Conservation (phyloP, 2,888 invertebrate genomes). For the Cantharis rufa region DNA sequence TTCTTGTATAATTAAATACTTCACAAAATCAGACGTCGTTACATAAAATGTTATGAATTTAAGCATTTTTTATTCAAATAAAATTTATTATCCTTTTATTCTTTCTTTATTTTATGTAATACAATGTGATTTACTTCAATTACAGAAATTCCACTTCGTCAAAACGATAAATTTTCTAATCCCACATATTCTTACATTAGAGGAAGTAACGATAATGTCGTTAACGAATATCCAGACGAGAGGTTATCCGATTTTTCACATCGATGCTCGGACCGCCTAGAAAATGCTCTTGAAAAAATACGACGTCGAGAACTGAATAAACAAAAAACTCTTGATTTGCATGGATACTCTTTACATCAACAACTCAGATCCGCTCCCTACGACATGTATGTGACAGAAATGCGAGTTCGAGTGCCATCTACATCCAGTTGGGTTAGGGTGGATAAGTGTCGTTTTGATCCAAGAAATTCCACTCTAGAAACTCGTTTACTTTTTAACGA, state of each 20-base stretch:
- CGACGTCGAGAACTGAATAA: constrained; percentile 62
- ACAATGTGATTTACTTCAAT: background rate
- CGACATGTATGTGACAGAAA: constrained; percentile 72
- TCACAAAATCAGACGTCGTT: background rate
- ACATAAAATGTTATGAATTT: background rate
- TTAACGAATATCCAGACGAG: constrained; percentile 40
- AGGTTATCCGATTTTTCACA: constrained; percentile 42
- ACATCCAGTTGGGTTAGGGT: constrained; percentile 70
- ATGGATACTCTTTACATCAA: constrained; percentile 69
- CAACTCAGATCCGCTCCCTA: constrained; percentile 65
- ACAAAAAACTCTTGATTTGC: constrained; percentile 59
- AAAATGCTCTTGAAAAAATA: constrained; percentile 69
- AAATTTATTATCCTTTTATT: too few species aligned
- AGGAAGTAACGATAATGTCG: constrained; percentile 42
- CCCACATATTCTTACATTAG: constrained; percentile 48
- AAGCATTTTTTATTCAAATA: too few species aligned
- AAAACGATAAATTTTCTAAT: constrained; percentile 53
- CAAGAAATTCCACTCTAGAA: constrained; percentile 72
- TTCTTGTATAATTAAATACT: too few species aligned
- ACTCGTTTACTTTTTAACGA: constrained; percentile 80
- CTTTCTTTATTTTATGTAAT: background rate
- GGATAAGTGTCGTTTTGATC: constrained; percentile 77
- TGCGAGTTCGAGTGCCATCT: constrained; percentile 70
- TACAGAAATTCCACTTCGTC: constrained; percentile 45
- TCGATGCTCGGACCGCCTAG: constrained; percentile 68